phyloP scores from a whole-genome alignment of 2,888 invertebrate genomes.

The Metallyticus violacea region DNA sequence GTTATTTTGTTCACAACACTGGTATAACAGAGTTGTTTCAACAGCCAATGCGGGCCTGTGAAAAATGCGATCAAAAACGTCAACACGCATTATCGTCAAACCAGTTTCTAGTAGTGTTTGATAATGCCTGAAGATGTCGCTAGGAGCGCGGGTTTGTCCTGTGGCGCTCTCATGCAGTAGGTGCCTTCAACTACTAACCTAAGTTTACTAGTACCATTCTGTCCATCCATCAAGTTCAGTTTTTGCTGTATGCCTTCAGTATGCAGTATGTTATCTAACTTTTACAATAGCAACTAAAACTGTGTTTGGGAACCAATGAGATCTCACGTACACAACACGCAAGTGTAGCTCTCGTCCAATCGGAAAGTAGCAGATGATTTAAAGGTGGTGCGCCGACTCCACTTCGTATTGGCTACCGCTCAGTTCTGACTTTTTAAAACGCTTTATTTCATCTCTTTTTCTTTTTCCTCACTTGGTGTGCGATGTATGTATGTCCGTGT shows the following conservation, averaged over 20 bases:
- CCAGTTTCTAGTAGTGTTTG: not conserved
- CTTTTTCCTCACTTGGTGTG: not conserved
- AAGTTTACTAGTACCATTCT: not conserved
- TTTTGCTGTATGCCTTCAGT: slow-evolving; percentile 27
- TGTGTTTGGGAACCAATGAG: slow-evolving; percentile 22
- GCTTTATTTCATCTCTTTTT: not conserved
- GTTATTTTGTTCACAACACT: too few species aligned
- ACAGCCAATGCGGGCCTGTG: not conserved
- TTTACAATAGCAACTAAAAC: slow-evolving; percentile 28
- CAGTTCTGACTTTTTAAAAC: not conserved
- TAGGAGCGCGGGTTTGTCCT: not conserved
- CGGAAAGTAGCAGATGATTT: slow-evolving; percentile 19
- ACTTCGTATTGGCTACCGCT: slow-evolving; percentile 3
- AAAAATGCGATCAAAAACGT: too few species aligned
- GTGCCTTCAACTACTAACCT: not conserved
- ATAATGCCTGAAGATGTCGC: not conserved
- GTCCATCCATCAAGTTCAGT: slow-evolving; percentile 17
- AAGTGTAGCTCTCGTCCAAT: slow-evolving; percentile 28
- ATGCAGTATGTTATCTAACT: slow-evolving; percentile 23
- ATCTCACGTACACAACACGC: slow-evolving; percentile 25
- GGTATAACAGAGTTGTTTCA: not conserved
- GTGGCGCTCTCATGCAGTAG: not conserved
- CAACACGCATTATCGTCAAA: not conserved
- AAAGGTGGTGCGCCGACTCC: slow-evolving; percentile 30
- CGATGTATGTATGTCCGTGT: not conserved